Evolutionary conservation across 2,113 vertebrate species (phyloP).

Genomic region (Nycticebus coucang): DNA sequence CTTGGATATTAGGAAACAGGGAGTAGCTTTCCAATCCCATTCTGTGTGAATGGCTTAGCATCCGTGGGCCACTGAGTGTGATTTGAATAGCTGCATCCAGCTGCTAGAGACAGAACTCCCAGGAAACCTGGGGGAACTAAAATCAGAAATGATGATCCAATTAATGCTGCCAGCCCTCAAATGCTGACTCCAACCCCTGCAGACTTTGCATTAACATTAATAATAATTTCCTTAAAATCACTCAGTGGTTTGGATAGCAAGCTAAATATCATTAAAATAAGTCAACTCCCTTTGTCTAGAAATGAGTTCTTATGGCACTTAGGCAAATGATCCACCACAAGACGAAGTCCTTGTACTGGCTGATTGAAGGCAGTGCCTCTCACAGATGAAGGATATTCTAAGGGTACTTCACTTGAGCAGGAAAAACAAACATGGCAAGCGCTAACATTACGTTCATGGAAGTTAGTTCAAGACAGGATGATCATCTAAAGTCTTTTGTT

Average conservation of each 20-base stretch:
- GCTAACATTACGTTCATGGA: slow-evolving; percentile 33
- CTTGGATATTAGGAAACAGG: background rate
- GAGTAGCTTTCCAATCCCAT: background rate
- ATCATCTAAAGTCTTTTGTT: slow-evolving; percentile 1
- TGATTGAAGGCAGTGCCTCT: background rate
- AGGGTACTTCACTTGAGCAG: slow-evolving; percentile 17
- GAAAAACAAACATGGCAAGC: background rate
- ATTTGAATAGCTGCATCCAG: slow-evolving; percentile 58
- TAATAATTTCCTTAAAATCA: slow-evolving; percentile 60
- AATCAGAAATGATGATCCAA: slow-evolving; percentile 73
- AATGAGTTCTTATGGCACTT: slow-evolving; percentile 49
- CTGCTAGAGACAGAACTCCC: background rate
- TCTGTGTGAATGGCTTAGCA: background rate
- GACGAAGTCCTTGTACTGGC: background rate
- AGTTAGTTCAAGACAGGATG: background rate
- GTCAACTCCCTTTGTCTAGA: slow-evolving; percentile 59
- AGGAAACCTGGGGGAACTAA: slow-evolving; percentile 66
- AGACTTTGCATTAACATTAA: slow-evolving; percentile 11
- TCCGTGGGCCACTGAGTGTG: background rate
- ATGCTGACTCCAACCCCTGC: slow-evolving; percentile 52
- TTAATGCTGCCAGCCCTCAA: slow-evolving; percentile 62
- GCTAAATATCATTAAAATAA: slow-evolving; percentile 40
- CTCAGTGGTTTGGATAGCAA: slow-evolving; percentile 48
- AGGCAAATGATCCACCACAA: slow-evolving; percentile 14
- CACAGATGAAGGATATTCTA: background rate